Evolutionary conservation across 2,888 invertebrate species (phyloP).

Genomic region (Laothoe populi): DNA sequence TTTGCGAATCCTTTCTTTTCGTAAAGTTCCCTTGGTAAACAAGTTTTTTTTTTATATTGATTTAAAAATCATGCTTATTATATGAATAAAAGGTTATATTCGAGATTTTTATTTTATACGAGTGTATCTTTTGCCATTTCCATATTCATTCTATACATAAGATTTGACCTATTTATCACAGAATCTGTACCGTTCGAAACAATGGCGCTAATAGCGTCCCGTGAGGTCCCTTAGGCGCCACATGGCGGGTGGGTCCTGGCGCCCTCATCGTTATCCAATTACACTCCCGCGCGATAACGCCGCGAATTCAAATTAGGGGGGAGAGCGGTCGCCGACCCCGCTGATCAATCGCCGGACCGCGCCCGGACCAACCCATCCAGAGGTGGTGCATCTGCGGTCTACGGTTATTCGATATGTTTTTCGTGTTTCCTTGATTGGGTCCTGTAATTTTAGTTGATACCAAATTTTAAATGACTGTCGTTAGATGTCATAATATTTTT

Average conservation of each 20-base stretch:
- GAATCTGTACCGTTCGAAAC: slow-evolving; percentile 1
- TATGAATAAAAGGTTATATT: no score
- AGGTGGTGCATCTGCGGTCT: slow-evolving; percentile 38
- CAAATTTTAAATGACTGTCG: no score
- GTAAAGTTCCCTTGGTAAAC: no score
- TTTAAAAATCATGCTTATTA: no score
- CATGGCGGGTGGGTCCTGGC: slow-evolving; percentile 73
- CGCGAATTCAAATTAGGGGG: slow-evolving; percentile 84
- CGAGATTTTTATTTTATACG: no score
- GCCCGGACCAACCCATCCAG: slow-evolving; percentile 50
- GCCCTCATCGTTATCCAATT: slow-evolving; percentile 84
- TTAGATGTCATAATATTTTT: no score
- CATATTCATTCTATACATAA: no score
- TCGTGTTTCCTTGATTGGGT: neutral
- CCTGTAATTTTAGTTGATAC: no score
- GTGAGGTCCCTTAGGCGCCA: slow-evolving; percentile 22
- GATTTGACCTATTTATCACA: slow-evolving; percentile 20
- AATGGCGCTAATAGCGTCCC: slow-evolving; percentile 19
- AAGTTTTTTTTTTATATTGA: no score
- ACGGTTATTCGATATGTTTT: neutral
- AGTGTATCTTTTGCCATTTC: no score
- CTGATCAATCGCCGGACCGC: slow-evolving; percentile 78
- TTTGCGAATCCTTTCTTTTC: no score
- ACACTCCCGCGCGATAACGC: slow-evolving; percentile 81
- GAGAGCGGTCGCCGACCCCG: slow-evolving; percentile 81